Evolutionary conservation across 2,888 invertebrate species (phyloP).

Genomic region (Leistus spinibarbis): DNA sequence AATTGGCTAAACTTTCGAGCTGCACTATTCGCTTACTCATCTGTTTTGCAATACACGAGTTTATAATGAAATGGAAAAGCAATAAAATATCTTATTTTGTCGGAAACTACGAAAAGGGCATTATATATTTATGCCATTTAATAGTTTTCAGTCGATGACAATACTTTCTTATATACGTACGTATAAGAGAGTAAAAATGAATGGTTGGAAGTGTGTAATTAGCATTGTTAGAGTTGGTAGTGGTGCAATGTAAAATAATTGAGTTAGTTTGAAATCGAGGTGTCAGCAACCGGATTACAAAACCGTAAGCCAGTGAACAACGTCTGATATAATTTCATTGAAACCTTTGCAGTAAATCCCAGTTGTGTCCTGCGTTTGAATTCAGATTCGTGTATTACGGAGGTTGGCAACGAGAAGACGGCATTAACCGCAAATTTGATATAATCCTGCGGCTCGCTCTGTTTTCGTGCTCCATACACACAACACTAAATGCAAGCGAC

Average conservation of each 20-base stretch:
- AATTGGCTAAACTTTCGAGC: not conserved
- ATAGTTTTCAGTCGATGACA: too few species aligned
- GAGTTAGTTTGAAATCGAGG: not conserved
- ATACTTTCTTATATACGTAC: too few species aligned
- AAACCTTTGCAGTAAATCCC: not conserved
- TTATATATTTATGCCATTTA: too few species aligned
- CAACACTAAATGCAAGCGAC: not conserved
- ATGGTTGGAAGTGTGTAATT: not conserved
- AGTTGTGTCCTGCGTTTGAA: not conserved
- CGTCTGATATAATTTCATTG: slow-evolving; percentile 6
- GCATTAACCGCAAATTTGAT: slow-evolving; percentile 6
- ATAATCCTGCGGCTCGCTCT: slow-evolving; percentile 2
- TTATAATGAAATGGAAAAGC: too few species aligned
- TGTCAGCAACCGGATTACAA: not conserved
- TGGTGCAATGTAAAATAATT: not conserved
- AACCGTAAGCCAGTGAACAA: not conserved
- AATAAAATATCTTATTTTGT: too few species aligned
- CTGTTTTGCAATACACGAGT: too few species aligned
- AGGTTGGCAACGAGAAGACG: not conserved
- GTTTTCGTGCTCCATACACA: not conserved
- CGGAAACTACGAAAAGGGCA: too few species aligned
- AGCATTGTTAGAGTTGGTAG: not conserved
- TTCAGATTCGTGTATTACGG: not conserved
- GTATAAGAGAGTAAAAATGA: not conserved
- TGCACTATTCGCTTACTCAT: too few species aligned